Conservation (phyloP, 2,797 vertebrate genomes). For the Sebastes steindachneri region DNA sequence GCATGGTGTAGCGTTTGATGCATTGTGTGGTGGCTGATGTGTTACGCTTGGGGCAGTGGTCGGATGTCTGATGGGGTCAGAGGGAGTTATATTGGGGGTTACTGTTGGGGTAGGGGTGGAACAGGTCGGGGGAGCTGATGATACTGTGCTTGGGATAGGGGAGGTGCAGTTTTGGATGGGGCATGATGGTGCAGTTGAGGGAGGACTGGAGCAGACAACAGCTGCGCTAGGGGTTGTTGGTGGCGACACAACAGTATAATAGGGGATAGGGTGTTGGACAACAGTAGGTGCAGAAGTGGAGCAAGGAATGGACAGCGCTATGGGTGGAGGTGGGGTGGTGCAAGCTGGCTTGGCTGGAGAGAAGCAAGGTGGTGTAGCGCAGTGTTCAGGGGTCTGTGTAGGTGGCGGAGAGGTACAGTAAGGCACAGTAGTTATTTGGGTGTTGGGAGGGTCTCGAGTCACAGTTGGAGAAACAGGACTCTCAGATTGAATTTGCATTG, state of each 20-base stretch:
- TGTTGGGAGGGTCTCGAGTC: constrained; percentile 44
- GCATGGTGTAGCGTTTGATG: constrained; percentile 45
- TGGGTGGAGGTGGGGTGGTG: constrained; percentile 19
- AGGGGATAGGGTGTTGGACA: constrained; percentile 45
- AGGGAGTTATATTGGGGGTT: constrained; percentile 13
- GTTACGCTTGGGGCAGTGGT: constrained; percentile 13
- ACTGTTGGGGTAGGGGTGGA: constrained; percentile 25
- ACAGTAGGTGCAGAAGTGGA: constrained; percentile 30
- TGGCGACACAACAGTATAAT: constrained; percentile 68
- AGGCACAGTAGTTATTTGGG: constrained; percentile 75
- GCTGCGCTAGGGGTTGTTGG: constrained; percentile 45
- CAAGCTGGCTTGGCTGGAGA: constrained; percentile 53
- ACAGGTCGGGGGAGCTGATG: constrained; percentile 25
- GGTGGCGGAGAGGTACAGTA: constrained; percentile 67
- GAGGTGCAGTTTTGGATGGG: constrained; percentile 45
- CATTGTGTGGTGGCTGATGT: constrained; percentile 26
- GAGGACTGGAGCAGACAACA: constrained; percentile 36
- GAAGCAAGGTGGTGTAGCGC: constrained; percentile 39
- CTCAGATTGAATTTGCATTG: constrained; percentile 45
- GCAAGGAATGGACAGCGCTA: constrained; percentile 26
- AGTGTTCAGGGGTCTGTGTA: constrained; percentile 49
- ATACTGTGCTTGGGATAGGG: constrained; percentile 15
- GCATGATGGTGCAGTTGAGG: constrained; percentile 26
- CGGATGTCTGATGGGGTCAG: constrained; percentile 18
- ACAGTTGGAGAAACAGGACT: constrained; percentile 28